These are phyloP conservation scores for Aphaenogaster floridana DNA, from an alignment of 1,140 invertebrate species.

Conservation along the genomic window DNA sequence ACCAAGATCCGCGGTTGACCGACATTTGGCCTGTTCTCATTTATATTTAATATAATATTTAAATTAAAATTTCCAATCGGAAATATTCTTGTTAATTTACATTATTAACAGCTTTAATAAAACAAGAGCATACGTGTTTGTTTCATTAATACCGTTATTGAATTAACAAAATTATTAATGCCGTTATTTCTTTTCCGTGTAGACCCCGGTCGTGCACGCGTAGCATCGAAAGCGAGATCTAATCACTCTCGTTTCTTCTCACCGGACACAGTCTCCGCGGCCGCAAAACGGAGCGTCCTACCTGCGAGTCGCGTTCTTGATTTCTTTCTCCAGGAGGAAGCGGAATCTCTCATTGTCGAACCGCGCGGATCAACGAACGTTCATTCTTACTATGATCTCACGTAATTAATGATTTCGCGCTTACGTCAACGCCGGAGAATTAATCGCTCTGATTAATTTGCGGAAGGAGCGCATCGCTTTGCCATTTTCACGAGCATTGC, in stretches of 20 bases:
- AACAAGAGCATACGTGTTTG: too few relatives aligned
- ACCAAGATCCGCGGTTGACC: too few relatives aligned
- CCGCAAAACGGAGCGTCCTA: neutral
- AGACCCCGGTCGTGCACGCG: neutral
- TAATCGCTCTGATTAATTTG: neutral
- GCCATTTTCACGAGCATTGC: neutral
- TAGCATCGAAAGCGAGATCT: constrained; percentile 58
- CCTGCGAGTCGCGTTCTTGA: neutral
- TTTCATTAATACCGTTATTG: too few relatives aligned
- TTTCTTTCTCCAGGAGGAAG: constrained; percentile 3
- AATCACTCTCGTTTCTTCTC: constrained; percentile 54
- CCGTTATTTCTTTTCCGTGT: too few relatives aligned
- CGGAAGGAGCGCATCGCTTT: neutral
- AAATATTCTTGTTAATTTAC: too few relatives aligned
- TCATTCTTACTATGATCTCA: neutral
- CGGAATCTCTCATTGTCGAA: neutral
- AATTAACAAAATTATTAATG: too few relatives aligned
- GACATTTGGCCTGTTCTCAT: too few relatives aligned
- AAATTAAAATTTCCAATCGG: too few relatives aligned
- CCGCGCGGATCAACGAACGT: constrained; percentile 13
- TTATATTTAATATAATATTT: too few relatives aligned
- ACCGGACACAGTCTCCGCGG: neutral
- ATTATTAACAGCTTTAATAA: too few relatives aligned
- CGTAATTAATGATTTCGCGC: neutral
- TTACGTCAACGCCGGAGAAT: neutral